A percentile compares a stretch with the other conserved stretches of the same genome.
Evolutionary conservation across 1,140 invertebrate species (phyloP).

Genomic region (Papilio aristodemus): DNA sequence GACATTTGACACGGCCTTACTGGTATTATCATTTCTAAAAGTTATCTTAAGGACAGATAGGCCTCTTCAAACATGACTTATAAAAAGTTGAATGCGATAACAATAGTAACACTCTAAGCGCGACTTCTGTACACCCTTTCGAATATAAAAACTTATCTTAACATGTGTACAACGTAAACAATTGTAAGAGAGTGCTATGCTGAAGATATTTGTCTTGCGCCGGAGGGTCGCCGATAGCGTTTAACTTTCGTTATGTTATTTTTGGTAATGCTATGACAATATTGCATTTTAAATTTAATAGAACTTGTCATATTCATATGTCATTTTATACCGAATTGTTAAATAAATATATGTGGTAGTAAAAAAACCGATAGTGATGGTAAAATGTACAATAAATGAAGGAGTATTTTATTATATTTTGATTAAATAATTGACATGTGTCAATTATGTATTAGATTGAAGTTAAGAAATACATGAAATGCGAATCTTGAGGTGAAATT

Average conservation of each 20-base stretch:
- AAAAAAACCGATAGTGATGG: too few species aligned
- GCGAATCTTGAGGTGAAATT: background rate
- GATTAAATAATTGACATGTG: too few species aligned
- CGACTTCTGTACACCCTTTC: conserved; percentile 33
- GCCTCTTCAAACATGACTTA: conserved; percentile 24
- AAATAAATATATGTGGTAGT: too few species aligned
- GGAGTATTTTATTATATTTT: too few species aligned
- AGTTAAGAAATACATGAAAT: background rate
- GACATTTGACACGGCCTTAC: conserved; percentile 31
- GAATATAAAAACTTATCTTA: conserved; percentile 28
- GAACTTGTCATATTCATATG: conserved; percentile 1
- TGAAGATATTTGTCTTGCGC: conserved; percentile 29
- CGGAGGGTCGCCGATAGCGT: conserved; percentile 15
- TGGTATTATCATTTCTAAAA: conserved; percentile 24
- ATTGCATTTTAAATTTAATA: conserved; percentile 20
- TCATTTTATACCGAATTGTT: conserved; percentile 12
- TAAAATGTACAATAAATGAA: too few species aligned
- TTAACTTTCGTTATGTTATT: conserved; percentile 29
- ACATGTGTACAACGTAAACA: conserved; percentile 33
- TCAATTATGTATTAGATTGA: too few species aligned
- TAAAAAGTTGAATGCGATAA: conserved; percentile 28
- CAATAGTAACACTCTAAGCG: conserved; percentile 28
- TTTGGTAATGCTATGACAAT: conserved; percentile 24
- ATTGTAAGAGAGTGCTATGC: conserved; percentile 20
- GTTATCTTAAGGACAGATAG: conserved; percentile 12